Evolutionary conservation across 1,140 invertebrate species (phyloP).

Genomic region (Euborellia annulipes): DNA sequence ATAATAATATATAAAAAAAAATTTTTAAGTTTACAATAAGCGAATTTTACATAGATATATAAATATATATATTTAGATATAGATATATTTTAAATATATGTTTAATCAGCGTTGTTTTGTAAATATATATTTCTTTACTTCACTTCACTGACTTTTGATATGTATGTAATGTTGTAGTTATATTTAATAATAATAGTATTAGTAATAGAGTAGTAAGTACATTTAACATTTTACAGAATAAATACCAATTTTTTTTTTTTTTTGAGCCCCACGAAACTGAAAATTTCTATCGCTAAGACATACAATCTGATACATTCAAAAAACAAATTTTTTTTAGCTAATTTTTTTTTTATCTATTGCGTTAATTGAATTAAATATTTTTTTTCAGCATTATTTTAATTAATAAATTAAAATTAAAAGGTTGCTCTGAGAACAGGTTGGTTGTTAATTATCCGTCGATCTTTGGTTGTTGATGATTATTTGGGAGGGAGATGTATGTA

Average conservation of each 20-base stretch:
- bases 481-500: too few relatives aligned
- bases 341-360: conserved; percentile 5
- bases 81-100: conserved; percentile 5
- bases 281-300: conserved; percentile 23
- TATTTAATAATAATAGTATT: not conserved
- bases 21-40: too few relatives aligned
- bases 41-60: not conserved
- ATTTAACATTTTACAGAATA: too few relatives aligned
- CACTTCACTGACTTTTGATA: not conserved
- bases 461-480: too few relatives aligned
- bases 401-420: too few relatives aligned
- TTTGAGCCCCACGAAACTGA: conserved; percentile 30
- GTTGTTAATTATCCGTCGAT: too few relatives aligned
- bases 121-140: conserved; percentile 9
- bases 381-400: too few relatives aligned
- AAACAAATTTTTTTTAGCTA: conserved; percentile 8
- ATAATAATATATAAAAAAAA: too few relatives aligned
- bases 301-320: conserved; percentile 12
- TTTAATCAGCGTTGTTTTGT: conserved; percentile 6
- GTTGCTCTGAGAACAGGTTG: too few relatives aligned
- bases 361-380: too few relatives aligned
- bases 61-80: conserved; percentile 6
- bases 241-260: conserved; percentile 15
- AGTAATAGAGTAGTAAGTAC: not conserved
- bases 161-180: not conserved